Evolutionary conservation across 2,797 vertebrate species (phyloP), one percentile per base, ranked within the genome.

Genomic region (Pempheris klunzingeri): DNA sequence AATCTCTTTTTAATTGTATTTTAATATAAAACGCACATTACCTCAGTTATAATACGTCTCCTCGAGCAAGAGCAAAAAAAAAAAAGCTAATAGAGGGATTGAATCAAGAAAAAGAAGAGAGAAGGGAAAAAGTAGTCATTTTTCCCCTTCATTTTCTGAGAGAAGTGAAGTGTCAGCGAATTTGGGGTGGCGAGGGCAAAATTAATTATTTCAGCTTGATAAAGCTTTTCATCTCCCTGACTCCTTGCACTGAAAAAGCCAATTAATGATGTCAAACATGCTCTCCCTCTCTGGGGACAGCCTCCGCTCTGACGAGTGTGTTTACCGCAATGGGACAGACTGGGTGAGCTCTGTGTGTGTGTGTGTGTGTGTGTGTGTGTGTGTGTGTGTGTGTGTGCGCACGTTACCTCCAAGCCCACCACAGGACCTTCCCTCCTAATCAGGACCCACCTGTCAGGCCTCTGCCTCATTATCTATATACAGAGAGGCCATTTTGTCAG

Each of bases 171-270:
- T 98, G 98, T 98, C 98, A 99, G 97, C 96, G 94, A 97, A 97
- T 97, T 97, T 95, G 91, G 95, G 93, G 83, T 78, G 90, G 95
- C 94, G 94, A 84, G 73, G 90, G 95, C 96, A 96, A 98, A 98
- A 98, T 98, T 97, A 98, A 99, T 99, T 98, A 98, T 99, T 99
- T 98, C 97, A 98, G 97, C 97, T 97, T 98, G 98, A 99, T 98
- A 98, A 99, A 98, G 97, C 97, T 99, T 99, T 99, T 99, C 97
- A 98, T 98, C 97, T 97, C 96, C 97, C 96, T 97, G 97, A 98
- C 97, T 99, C 96, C 95, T 96, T 96, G 96, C 96, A 93, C 96
- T 96, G 97, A 98, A 99, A 92, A 99, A 99, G 97, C 97, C 97
- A 98, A 99, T 99, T 99, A 99, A 99, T 97, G 97, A 98, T 98